Evolutionary conservation across 2,888 invertebrate species (phyloP), one percentile per base, ranked within the genome.

Genomic region (Mallateleia sp.): DNA sequence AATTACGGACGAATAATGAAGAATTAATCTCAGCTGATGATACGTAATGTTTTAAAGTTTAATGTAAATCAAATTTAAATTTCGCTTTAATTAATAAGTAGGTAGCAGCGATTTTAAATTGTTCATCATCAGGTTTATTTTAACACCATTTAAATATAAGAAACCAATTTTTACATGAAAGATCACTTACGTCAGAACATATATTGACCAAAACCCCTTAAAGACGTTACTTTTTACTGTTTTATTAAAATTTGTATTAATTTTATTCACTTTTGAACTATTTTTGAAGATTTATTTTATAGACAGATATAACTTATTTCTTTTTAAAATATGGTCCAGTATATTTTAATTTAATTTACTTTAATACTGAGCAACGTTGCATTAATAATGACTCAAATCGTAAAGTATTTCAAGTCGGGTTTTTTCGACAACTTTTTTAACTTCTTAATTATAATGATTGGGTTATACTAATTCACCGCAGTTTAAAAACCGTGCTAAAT

Each of bases 391-490:
- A 54, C 0, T 38, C 7, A 58, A 64, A 54, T 81, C 75, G 74
- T 69, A 69, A 75, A 75, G 64, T 56, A 67, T 74, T 72, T 22
- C 62, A 32, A 18, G 52, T 34, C 60, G 7, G 34, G 9, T 34
- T 54, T 62, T 62, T 45, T 45, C 47, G 42, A 69, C 69, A 71
- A 77, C 45, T 74, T 77, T 42, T 52, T 69, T 58, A 34, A 38
- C 56, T 77, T 75, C 58, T 75, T 77, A 69, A 83, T 83, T 77
- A 69, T 47, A 58, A 45, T 75, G 69, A 83, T 75, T 62, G 82
- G 66, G 11, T 77, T 32, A 52, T 52, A 52, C 74, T 77, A 52
- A 77, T 77, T 83, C 54, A 58, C 14, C n/a, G 66, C 20, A 50
- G 15, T 67, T 60, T 45, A n/a, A 60, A 80, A 81, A 72, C 66